Percentiles rank a stretch among this genome's conserved stretches.
phyloP scores from a whole-genome alignment of 1,140 invertebrate species.

The Drosophila tropicalis region DNA sequence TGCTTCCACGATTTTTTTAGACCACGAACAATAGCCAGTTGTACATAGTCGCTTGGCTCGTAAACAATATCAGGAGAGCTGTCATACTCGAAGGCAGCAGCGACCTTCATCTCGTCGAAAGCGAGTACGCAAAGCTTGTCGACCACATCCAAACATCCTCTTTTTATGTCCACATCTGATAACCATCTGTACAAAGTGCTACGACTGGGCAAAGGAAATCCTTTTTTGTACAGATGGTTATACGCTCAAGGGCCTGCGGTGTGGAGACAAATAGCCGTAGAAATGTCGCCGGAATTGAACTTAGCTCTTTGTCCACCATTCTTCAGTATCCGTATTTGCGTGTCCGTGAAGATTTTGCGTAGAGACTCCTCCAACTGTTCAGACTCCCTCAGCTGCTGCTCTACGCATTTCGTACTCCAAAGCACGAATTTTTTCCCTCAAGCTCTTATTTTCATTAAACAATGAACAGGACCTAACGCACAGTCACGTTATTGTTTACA shows the following conservation, averaged over 20 bases:
- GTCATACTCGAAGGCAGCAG: slow-evolving; percentile 23
- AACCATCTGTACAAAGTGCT: too few relatives aligned
- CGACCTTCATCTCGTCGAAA: slow-evolving; percentile 37
- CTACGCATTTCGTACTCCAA: slow-evolving; percentile 13
- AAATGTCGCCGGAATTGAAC: too few relatives aligned
- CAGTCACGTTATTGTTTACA: slow-evolving; percentile 2
- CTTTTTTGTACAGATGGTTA: too few relatives aligned
- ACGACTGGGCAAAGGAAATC: too few relatives aligned
- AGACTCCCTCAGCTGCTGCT: not conserved
- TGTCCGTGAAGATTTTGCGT: too few relatives aligned
- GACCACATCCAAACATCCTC: too few relatives aligned
- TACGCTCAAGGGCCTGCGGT: too few relatives aligned
- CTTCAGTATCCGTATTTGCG: too few relatives aligned
- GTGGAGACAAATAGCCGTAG: too few relatives aligned
- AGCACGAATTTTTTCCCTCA: too few relatives aligned
- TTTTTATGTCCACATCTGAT: not conserved
- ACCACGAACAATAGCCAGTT: slow-evolving; percentile 30
- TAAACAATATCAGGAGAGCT: not conserved
- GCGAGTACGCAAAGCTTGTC: slow-evolving; percentile 32
- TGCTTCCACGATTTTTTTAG: slow-evolving; percentile 38
- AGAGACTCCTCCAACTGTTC: not conserved
- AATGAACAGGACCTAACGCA: not conserved
- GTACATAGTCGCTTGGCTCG: slow-evolving; percentile 22
- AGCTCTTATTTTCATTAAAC: slow-evolving; percentile 3
- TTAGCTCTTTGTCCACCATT: too few relatives aligned